Conservation (phyloP, 2,888 invertebrate species). For the Sisyra nigra region DNA sequence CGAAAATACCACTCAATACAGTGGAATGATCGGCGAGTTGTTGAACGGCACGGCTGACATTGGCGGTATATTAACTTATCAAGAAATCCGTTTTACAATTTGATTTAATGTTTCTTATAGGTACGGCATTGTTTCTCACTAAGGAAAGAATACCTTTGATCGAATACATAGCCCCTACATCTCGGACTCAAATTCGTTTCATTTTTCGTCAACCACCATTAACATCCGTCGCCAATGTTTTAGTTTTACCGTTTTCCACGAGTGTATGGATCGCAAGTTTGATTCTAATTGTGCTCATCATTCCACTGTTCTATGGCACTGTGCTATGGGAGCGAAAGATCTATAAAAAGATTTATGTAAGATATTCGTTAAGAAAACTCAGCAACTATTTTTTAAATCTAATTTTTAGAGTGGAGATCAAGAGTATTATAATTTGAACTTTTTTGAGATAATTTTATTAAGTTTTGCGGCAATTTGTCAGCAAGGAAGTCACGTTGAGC, state of each 20-base stretch:
- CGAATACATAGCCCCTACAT: slow-evolving; percentile 50
- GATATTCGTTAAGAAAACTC: background rate
- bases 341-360: slow-evolving; percentile 1
- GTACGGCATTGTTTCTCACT: slow-evolving; percentile 47
- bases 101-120: slow-evolving; percentile 23
- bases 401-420: background rate
- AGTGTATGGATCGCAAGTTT: slow-evolving; percentile 1
- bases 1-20: slow-evolving; percentile 14
- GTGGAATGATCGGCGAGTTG: background rate
- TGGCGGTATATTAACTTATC: too few relatives aligned
- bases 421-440: too few relatives aligned
- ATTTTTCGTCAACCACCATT: background rate
- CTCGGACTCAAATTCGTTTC: slow-evolving; percentile 44
- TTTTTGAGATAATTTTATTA: slow-evolving; percentile 21
- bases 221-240: background rate
- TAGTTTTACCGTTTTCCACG: background rate
- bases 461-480: slow-evolving; percentile 31
- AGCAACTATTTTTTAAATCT: slow-evolving; percentile 1
- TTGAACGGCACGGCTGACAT: too few relatives aligned
- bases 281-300: background rate
- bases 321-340: background rate
- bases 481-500: slow-evolving; percentile 29
- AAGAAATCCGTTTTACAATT: too few relatives aligned
- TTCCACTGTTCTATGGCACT: background rate
- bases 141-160: slow-evolving; percentile 40